Evolutionary conservation across 30 jellyfish, hydroid and myxozoan species (phyloP), one percentile per base, ranked within the genome.

Genomic region (Aurelia sp.): DNA sequence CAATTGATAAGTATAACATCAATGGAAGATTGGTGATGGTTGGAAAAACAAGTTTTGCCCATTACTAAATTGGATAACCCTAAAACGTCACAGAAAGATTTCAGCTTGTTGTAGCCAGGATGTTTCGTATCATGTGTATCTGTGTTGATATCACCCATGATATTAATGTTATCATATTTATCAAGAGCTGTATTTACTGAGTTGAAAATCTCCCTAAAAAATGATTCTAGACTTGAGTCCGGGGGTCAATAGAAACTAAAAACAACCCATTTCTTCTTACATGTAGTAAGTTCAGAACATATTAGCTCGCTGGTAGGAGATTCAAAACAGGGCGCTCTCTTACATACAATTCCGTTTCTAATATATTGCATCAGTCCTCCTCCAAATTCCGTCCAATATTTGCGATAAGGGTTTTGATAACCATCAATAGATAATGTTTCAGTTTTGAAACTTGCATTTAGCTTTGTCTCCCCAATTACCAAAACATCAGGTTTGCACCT

Each of bases 291-390:
- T 15, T 75, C 75, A 51, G 86, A 75, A 58, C 75, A 55, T 55
- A 75, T 52, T 17, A 61, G 31, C 35, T 75, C 75, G 17, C 27
- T 18, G 21, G n/a, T 52, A 23, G n/a, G n/a, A 20, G 23, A 4
- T 75, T 75, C 86, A 31, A 15, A 58, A 22, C 16, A 15, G 40
- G 74, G n/a, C 27, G 31, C 23, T 23, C 86, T 23, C 59, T 75
- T 75, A 33, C 75, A 51, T 51, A 75, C 86, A 19, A 23, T 73
- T 33, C 86, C 73, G 50, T 52, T 74, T 31, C 86, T 55, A 35
- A 59, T 64, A 33, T 75, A 57, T 58, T 75, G 86, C 75, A 75
- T 75, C n/a, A 75, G 60, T 31, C 75, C 86, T 31, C 86, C 86
- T 12, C 76, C 85, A 57, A 15, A 52, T 55, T 74, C 85, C 48